Base-by-base conservation (phyloP, 1,140 invertebrate species). In the Platorchestia sp. region DNA sequence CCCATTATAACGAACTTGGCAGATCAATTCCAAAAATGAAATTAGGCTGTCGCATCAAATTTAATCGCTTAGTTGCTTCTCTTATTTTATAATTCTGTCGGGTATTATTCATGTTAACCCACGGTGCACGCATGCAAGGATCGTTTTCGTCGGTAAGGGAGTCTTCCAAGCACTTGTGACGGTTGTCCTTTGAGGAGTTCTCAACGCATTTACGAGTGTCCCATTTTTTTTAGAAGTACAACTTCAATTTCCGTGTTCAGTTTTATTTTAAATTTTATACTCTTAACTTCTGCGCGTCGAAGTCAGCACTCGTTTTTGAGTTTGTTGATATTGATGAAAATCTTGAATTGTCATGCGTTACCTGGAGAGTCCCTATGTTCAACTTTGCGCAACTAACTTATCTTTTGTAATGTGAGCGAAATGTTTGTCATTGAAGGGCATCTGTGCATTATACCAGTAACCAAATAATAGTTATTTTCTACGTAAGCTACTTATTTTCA, bases 381-480 rank as follows among this genome's bases (percentile, higher is more conserved):
- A 75, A 75, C 36, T 75, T 36, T 75, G 59, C 59, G 59, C 36
- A 1, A 75, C 36, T 75, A 3, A 75, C 59, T 75, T 75, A 75
- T 75, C 36, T 36, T 75, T 75, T 27, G 59, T 75, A 75, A 22
- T 14, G 59, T 75, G 59, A 75, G 59, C 59, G 59, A 75, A 75
- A 36, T 36, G 36, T 22, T 75, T 27, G 59, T 75, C 59, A 75
- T 75, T 36, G 27, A 75, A 75, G 59, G 59, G 59, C 59, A 75
- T 75, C 59, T 75, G 59, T 75, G 59, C 59, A 75, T 75, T 75
- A 75, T 75, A 75, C 59, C 59, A 75, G 59, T 75, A 75, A 75
- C 59, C 59, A 75, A 75, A 75, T 75, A 75, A 75, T 75, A 75
- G 59, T 75, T 75, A 75, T 75, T 75, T 75, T 75, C 59, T 75